These are phyloP conservation scores for Lepus timidus DNA, from an alignment of 2,113 vertebrate genomes.

Conservation along the genomic window DNA sequence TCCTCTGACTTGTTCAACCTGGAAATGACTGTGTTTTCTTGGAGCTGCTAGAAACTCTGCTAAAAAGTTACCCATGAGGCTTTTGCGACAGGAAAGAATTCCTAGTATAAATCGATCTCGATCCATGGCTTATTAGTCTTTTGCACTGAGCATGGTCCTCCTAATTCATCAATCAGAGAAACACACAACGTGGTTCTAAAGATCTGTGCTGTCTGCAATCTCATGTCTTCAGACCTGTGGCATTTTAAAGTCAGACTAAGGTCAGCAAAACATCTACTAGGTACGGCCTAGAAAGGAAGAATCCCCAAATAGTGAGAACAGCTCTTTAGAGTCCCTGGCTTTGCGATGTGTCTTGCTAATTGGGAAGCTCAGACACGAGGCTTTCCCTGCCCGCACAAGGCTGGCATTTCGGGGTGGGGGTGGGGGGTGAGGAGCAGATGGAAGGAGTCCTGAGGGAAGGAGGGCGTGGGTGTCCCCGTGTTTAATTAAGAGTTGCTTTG, in stretches of 20 bases:
- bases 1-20: neutral
- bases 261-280: slow-evolving; percentile 56
- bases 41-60: slow-evolving; percentile 22
- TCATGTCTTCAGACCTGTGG: neutral
- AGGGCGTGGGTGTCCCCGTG: slow-evolving; percentile 73
- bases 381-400: slow-evolving; percentile 72
- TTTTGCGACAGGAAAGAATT: neutral
- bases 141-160: slow-evolving; percentile 29
- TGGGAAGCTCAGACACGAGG: slow-evolving; percentile 72
- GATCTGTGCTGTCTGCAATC: neutral
- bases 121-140: slow-evolving; percentile 49
- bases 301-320: slow-evolving; percentile 51
- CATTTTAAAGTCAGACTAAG: slow-evolving; percentile 55
- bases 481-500: slow-evolving; percentile 82
- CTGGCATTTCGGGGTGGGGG: slow-evolving; percentile 53
- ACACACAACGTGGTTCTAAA: slow-evolving; percentile 9
- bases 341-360: slow-evolving; percentile 70
- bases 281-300: slow-evolving; percentile 67
- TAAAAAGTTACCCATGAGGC: slow-evolving; percentile 1
- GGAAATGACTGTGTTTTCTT: slow-evolving; percentile 42
- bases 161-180: slow-evolving; percentile 51
- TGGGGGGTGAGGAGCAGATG: slow-evolving; percentile 66
- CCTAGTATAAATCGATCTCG: neutral
- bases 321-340: slow-evolving; percentile 62
- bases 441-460: slow-evolving; percentile 78